Evolutionary conservation across 2,113 vertebrate genomes (phyloP), one percentile per base, ranked within the genome.

Genomic region (Aspiorhynchus laticeps): DNA sequence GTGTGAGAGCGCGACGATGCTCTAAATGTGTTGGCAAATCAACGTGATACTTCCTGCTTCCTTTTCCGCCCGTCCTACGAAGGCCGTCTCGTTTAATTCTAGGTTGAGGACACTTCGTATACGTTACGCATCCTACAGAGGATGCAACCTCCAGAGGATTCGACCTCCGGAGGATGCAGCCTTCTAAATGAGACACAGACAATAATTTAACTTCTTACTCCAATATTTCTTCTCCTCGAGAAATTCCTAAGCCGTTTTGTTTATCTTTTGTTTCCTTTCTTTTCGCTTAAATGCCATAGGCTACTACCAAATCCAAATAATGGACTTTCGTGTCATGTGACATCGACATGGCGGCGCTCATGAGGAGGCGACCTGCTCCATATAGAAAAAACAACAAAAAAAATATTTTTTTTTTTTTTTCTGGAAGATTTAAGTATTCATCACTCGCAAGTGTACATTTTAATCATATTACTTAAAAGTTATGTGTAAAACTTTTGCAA

Each of bases 281-380:
- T 43, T 11, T 43, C 9, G 36, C 36, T 41, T 41, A 41, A 41
- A 41, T 41, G 9, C 9, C 26, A 28, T 31, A 15, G 9, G 1
- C 9, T 43, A 43, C 26, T 28, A 28, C 14, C 63, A 31, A 65
- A 69, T 69, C 15, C 28, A 15, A 17, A 19, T 51, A 14, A 51
- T 69, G 28, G 15, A 69, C 28, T 8, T 69, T 73, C 4, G 33
- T 19, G 75, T 78, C 75, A 78, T 78, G 75, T 78, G 46, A 78
- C 75, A 0, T 31, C n/a, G 43, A 53, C 46, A 78, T 78, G 75
- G 75, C 46, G 75, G 75, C 75, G 43, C 53, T 53, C 26, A 21
- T 3, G n/a, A 77, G 74, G 3, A 24, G 19, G 19, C 19, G 69
- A 73, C 33, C 33, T 24, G 33, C 67, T 38, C 17, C 31, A 69